A percentile compares a stretch with the other conserved stretches of the same genome.
These are phyloP conservation scores for Minunthozetes semirufus DNA, from an alignment of 2,888 invertebrate genomes.

Conservation along the genomic window DNA sequence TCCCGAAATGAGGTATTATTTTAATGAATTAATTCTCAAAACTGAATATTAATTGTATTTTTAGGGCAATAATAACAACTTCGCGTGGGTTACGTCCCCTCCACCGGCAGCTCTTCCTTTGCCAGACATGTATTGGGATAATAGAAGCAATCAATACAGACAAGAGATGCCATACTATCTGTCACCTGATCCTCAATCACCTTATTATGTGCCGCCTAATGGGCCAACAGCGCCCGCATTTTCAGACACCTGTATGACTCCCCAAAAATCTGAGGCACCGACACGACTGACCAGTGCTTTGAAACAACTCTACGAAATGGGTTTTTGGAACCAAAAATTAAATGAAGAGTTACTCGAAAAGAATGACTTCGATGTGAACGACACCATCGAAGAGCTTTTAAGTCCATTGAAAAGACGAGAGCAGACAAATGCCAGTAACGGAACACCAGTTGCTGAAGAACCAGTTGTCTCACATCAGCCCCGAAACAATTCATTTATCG, in stretches of 20 bases:
- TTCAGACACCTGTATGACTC: too few species aligned
- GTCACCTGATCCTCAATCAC: too few species aligned
- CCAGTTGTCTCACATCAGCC: slow-evolving; percentile 21
- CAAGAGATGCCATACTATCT: not conserved
- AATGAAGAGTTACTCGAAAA: slow-evolving; percentile 40
- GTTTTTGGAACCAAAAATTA: slow-evolving; percentile 40
- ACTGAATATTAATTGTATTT: not conserved
- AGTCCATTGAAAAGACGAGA: not conserved
- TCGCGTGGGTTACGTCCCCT: not conserved
- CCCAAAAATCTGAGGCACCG: not conserved
- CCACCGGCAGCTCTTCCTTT: slow-evolving; percentile 7
- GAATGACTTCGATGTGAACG: slow-evolving; percentile 39
- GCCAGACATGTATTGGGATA: not conserved
- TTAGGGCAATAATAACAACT: slow-evolving; percentile 12
- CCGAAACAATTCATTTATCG: not conserved
- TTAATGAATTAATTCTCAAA: not conserved
- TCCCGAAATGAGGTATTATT: slow-evolving; percentile 34
- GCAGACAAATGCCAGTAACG: not conserved
- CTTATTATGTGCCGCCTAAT: too few species aligned
- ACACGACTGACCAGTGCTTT: slow-evolving; percentile 32
- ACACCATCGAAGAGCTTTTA: slow-evolving; percentile 40
- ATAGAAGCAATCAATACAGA: not conserved
- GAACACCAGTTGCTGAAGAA: not conserved
- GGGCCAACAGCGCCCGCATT: too few species aligned
- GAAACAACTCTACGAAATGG: slow-evolving; percentile 41